Evolutionary conservation across 2,113 vertebrate species (phyloP).

Genomic region (Larimichthys polyactis): DNA sequence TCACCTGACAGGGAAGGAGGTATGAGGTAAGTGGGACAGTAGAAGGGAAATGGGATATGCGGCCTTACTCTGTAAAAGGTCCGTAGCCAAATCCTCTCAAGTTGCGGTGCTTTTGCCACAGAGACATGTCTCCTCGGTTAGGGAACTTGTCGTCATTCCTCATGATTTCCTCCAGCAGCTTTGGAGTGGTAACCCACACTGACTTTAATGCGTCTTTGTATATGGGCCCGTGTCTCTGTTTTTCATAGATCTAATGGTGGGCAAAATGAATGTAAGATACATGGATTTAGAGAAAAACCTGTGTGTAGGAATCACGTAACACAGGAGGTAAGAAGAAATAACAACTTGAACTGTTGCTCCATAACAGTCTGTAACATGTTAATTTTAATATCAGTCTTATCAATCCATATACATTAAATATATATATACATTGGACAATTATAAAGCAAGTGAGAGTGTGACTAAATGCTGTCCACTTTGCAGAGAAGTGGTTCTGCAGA

Average conservation of each 20-base stretch:
- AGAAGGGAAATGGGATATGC: neutral
- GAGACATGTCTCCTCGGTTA: slow-evolving; percentile 85
- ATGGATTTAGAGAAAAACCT: neutral
- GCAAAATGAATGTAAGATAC: neutral
- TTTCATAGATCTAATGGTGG: slow-evolving; percentile 78
- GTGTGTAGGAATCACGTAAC: neutral
- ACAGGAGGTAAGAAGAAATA: neutral
- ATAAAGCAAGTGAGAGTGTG: neutral
- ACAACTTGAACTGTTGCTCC: neutral
- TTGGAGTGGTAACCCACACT: slow-evolving; percentile 86
- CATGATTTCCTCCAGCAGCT: slow-evolving; percentile 89
- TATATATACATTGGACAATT: neutral
- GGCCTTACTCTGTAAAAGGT: slow-evolving; percentile 91
- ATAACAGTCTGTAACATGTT: neutral
- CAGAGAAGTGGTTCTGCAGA: neutral
- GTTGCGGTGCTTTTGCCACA: slow-evolving; percentile 92
- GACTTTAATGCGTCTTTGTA: slow-evolving; percentile 76
- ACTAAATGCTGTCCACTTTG: neutral
- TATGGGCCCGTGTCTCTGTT: slow-evolving; percentile 88
- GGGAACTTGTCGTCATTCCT: slow-evolving; percentile 93
- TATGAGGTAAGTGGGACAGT: neutral
- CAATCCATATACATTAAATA: neutral
- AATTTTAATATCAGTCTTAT: too few species aligned
- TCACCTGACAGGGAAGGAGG: neutral
- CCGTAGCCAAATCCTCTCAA: slow-evolving; percentile 86